Conservation (phyloP, 2,797 vertebrate species). For the Urosaurus nigricauda region DNA sequence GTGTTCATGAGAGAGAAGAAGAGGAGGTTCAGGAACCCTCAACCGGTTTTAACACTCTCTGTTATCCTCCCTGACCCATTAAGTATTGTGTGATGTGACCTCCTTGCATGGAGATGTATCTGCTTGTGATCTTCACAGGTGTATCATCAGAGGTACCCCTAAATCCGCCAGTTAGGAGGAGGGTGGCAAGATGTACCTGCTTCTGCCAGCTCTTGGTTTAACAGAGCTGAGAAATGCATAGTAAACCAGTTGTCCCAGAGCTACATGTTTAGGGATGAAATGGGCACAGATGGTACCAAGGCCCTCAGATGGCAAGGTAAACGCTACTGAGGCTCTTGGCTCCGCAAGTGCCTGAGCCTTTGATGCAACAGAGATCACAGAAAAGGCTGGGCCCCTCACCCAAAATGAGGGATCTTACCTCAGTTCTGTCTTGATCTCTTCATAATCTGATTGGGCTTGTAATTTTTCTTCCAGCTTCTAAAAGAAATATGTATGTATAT, state of each 20-base stretch:
- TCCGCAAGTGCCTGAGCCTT: background rate
- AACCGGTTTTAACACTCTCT: too few relatives aligned
- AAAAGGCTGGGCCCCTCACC: too few relatives aligned
- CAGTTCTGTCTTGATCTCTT: constrained; percentile 98
- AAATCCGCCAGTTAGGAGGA: background rate
- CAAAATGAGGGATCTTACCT: constrained; percentile 80
- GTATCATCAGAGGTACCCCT: background rate
- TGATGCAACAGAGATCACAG: background rate
- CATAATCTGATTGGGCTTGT: constrained; percentile 93
- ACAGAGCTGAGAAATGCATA: constrained; percentile 22
- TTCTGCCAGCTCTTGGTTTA: background rate
- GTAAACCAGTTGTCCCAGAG: background rate
- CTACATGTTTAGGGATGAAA: background rate
- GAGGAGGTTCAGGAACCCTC: background rate
- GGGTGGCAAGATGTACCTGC: background rate
- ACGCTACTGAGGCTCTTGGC: background rate
- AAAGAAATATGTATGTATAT: constrained; percentile 33
- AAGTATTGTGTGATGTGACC: background rate
- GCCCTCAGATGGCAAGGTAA: too few relatives aligned
- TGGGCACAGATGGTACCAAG: background rate
- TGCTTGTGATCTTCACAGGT: background rate
- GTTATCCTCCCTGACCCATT: background rate
- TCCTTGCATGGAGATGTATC: background rate
- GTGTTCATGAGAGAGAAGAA: background rate
- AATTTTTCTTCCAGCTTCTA: constrained; percentile 97